Evolutionary conservation across 2,113 vertebrate genomes (phyloP).

Genomic region (Cyanocitta stelleri): DNA sequence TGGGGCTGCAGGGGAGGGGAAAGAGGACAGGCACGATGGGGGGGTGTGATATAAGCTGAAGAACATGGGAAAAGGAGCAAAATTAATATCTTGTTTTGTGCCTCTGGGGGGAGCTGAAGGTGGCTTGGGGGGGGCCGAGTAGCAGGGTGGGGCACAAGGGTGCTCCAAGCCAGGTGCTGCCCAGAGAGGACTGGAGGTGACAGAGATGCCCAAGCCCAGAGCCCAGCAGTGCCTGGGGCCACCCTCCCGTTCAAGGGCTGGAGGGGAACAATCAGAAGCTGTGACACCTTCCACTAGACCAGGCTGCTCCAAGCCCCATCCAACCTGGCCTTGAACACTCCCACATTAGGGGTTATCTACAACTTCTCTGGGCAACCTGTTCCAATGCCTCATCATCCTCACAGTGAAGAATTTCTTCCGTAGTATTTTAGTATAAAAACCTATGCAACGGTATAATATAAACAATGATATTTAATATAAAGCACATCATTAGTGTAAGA

Average conservation of each 20-base stretch:
- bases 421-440: background rate
- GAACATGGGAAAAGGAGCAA: background rate
- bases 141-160: background rate
- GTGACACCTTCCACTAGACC: background rate
- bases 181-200: background rate
- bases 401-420: background rate
- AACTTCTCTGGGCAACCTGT: background rate
- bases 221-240: background rate
- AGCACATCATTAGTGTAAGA: background rate
- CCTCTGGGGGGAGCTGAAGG: background rate
- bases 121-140: background rate
- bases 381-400: background rate
- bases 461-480: background rate
- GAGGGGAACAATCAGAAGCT: background rate
- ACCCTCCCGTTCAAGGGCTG: fast-evolving
- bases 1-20: background rate
- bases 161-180: background rate
- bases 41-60: background rate
- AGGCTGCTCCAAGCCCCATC: background rate
- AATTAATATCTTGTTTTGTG: background rate
- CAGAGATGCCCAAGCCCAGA: background rate
- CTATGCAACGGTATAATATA: background rate
- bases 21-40: fast-evolving
- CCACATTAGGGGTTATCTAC: background rate
- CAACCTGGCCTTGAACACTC: background rate